Evolutionary conservation across 92 coral and sea anemone species (phyloP).

Genomic region (Paragorgia papillata): DNA sequence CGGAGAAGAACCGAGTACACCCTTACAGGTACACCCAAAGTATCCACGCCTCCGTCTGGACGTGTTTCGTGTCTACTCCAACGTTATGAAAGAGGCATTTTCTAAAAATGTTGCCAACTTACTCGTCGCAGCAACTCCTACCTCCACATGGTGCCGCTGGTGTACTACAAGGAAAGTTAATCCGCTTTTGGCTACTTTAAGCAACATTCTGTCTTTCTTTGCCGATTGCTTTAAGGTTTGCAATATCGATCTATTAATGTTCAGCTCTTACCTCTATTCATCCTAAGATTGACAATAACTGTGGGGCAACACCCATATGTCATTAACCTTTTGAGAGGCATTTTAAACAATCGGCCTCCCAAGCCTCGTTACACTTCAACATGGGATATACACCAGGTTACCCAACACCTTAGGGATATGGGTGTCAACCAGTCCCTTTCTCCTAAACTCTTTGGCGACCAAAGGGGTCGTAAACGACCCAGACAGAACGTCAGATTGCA

Average conservation of each 20-base stretch:
- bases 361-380: conserved; percentile 45
- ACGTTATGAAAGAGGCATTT: conserved; percentile 52
- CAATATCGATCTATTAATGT: conserved; percentile 26
- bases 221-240: conserved; percentile 6
- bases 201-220: conserved; percentile 1
- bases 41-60: conserved; percentile 43
- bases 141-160: conserved; percentile 63
- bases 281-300: conserved; percentile 23
- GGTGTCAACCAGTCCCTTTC: conserved; percentile 49
- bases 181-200: conserved; percentile 52
- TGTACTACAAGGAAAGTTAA: conserved; percentile 33
- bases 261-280: conserved; percentile 13
- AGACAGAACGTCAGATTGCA: too few relatives aligned
- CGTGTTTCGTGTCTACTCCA: conserved; percentile 48
- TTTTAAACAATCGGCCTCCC: conserved; percentile 50
- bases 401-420: conserved; percentile 4
- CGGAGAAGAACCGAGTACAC: conserved; percentile 1
- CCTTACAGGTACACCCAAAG: conserved; percentile 44
- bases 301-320: conserved; percentile 35
- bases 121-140: conserved; percentile 54
- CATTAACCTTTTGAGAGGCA: conserved; percentile 25
- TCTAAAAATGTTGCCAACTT: conserved; percentile 41
- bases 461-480: too few relatives aligned
- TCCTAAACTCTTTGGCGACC: too few relatives aligned
- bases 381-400: conserved; percentile 25